Evolutionary conservation across 1,140 invertebrate species (phyloP), one percentile per base, ranked within the genome.

Genomic region (Macrotrachela quadricornifera): DNA sequence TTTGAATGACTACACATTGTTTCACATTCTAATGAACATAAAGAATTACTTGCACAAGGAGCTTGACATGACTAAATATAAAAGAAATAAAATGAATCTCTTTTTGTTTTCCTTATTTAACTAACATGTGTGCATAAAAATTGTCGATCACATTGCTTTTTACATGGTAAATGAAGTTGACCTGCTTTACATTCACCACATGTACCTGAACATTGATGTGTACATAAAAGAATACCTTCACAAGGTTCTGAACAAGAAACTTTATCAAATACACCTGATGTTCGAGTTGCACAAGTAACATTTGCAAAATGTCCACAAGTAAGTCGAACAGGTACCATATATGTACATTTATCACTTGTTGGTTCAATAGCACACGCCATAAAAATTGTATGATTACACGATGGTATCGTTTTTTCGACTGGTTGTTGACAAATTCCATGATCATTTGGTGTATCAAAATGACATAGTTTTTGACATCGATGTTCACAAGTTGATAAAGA

Each of bases 181-280:
- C 77, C 76, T 60, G 75, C 74, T 10, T 59, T 62, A 60, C 80
- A 81, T 42, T 59, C 42, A 6, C 73, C 71, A 65, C 78, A 80
- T 3, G 63, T 68, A 46, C 78, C 77, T 37, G 60, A 59, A 63
- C 78, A 79, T 13, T n/a, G 16, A 63, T 79, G 77, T 1, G 63
- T 67, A 63, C 78, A 81, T 51, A 61, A 58, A 46, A 78, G 62
- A 17, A 58, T 53, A 45, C 41, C 56, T 1, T 50, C 54, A 61
- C 78, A 57, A 40, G 38, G 15, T 37, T 43, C 14, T 47, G 43
- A 58, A 62, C 10, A 49, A n/a, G n/a, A n/a, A n/a, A n/a, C n/a
- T n/a, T n/a, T n/a, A n/a, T n/a, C n/a, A n/a, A n/a, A n/a, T n/a
- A n/a, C n/a, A n/a, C n/a, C n/a, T n/a, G n/a, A n/a, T n/a, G n/a